Percentiles rank a stretch among this genome's conserved stretches.
phyloP scores from a whole-genome alignment of 2,797 vertebrate genomes.

The Phrynocephalus guinanensis region DNA sequence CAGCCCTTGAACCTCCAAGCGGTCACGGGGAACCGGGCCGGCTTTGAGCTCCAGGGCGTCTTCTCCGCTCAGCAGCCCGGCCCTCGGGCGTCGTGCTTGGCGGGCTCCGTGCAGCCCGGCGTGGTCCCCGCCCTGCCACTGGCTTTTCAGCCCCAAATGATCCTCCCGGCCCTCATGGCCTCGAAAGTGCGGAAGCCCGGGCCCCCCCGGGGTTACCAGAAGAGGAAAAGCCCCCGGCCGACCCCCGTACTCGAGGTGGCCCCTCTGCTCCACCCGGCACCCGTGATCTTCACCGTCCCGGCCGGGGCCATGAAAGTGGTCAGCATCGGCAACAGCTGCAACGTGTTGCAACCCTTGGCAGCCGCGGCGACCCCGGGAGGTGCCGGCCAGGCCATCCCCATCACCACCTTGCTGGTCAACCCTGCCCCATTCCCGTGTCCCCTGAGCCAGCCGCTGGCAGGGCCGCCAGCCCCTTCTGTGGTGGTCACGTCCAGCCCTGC shows the following conservation, averaged over 20 bases:
- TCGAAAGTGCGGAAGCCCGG: conserved; percentile 53
- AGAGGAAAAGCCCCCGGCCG: conserved; percentile 58
- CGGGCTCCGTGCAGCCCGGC: conserved; percentile 44
- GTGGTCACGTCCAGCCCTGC: conserved; percentile 68
- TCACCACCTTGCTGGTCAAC: conserved; percentile 80
- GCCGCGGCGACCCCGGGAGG: conserved; percentile 20
- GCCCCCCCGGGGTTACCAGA: conserved; percentile 53
- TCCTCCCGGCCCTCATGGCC: conserved; percentile 61
- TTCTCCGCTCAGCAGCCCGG: fast-evolving
- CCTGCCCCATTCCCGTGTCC: conserved; percentile 73
- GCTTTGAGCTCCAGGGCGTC: conserved; percentile 45
- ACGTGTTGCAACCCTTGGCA: conserved; percentile 75
- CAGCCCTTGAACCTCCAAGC: conserved; percentile 43
- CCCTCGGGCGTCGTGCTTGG: conserved; percentile 47
- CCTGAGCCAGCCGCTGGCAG: conserved; percentile 66
- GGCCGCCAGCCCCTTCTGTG: conserved; percentile 67
- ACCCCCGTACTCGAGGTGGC: conserved; percentile 56
- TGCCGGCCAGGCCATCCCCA: conserved; percentile 70
- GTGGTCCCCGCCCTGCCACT: conserved; percentile 51
- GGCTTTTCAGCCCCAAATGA: conserved; percentile 66
- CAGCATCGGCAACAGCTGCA: conserved; percentile 74
- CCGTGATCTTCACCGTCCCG: conserved; percentile 80
- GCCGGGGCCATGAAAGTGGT: conserved; percentile 77
- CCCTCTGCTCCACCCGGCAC: conserved; percentile 70
- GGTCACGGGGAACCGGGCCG: conserved; percentile 18